Evolutionary conservation across 2,888 invertebrate species (phyloP).

Genomic region (Amblyjoppa fuscipennis): DNA sequence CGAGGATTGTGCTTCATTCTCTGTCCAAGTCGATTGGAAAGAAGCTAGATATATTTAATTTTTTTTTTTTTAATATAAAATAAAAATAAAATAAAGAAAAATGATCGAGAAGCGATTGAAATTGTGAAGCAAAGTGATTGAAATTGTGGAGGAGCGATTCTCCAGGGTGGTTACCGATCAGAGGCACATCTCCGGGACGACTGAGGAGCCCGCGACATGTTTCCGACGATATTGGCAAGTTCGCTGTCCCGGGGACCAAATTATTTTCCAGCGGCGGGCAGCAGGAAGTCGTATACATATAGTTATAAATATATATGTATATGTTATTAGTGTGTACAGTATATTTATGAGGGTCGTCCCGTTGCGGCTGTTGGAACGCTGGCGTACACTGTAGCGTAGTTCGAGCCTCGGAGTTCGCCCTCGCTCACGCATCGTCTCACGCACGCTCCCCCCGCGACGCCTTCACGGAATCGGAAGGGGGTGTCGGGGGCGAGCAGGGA

Average conservation of each 20-base stretch:
- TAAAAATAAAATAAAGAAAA: not conserved
- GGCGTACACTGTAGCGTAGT: constrained; percentile 24
- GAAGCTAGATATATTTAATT: not conserved
- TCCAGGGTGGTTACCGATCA: constrained; percentile 75
- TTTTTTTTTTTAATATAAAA: not conserved
- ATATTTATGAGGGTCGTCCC: constrained; percentile 53
- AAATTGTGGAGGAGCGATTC: constrained; percentile 14
- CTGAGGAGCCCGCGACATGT: constrained; percentile 76
- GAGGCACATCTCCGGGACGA: constrained; percentile 81
- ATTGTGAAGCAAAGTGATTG: not conserved
- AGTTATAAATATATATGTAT: constrained; percentile 17
- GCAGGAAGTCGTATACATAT: constrained; percentile 71
- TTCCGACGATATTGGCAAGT: constrained; percentile 74
- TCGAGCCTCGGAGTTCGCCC: constrained; percentile 51
- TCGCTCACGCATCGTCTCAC: constrained; percentile 37
- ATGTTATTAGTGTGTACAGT: constrained; percentile 18
- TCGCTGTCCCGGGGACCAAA: constrained; percentile 73
- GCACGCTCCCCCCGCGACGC: not conserved
- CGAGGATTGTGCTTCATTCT: constrained; percentile 59
- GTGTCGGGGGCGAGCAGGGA: constrained; percentile 17
- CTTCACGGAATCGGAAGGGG: constrained; percentile 31
- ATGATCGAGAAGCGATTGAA: not conserved
- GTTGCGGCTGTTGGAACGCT: constrained; percentile 58
- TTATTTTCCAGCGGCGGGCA: constrained; percentile 77
- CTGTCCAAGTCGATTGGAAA: not conserved